Conservation (phyloP, 2,888 invertebrate species). For the Pachymerium ferrugineum region DNA sequence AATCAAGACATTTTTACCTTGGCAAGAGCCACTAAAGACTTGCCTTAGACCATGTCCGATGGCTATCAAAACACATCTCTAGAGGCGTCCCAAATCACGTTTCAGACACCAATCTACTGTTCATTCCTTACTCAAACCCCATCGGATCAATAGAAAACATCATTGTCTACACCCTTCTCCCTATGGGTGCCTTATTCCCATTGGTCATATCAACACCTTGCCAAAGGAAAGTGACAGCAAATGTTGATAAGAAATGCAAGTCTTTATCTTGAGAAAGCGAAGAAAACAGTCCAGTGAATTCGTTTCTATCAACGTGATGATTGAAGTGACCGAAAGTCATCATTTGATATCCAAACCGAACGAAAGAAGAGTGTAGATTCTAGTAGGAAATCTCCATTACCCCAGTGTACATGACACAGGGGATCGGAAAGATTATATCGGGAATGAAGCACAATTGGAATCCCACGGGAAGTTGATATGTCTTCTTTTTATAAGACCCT, state of each 20-base stretch:
- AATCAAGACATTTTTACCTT: too few species aligned
- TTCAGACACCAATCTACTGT: background rate
- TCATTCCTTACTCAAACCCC: background rate
- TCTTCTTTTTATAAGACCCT: background rate
- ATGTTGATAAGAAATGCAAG: background rate
- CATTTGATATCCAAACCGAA: background rate
- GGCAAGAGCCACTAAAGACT: background rate
- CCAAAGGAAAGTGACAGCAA: background rate
- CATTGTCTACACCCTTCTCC: background rate
- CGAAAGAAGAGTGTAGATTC: too few species aligned
- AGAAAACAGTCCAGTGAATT: background rate
- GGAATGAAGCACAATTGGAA: background rate
- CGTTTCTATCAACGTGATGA: background rate
- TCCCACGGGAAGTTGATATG: conserved; percentile 9
- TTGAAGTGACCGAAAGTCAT: background rate
- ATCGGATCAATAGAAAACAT: conserved; percentile 12
- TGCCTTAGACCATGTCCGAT: background rate
- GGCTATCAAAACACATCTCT: background rate
- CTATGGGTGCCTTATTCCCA: background rate
- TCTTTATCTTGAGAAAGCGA: background rate
- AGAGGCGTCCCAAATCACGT: background rate
- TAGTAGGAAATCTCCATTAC: background rate
- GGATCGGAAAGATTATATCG: background rate
- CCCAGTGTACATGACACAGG: background rate
- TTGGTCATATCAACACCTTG: conserved; percentile 7